A percentile compares a stretch with the other conserved stretches of the same genome.
Conservation (phyloP, 2,888 invertebrate genomes). For the Chydorus sphaericus region DNA sequence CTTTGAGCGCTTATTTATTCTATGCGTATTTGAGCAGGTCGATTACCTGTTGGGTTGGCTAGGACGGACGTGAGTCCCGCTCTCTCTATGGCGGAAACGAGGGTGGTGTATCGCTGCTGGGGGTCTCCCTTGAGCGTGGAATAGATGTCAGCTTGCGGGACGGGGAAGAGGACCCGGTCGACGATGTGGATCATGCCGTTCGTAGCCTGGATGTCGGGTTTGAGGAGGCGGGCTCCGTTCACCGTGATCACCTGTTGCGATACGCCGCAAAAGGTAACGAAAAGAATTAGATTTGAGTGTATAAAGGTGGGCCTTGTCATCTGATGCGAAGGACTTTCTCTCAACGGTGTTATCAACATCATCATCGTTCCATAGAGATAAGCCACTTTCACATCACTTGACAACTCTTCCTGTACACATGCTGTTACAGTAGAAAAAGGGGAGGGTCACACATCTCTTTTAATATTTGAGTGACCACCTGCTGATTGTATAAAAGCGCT, state of each 20-base stretch:
- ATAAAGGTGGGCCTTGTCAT: background rate
- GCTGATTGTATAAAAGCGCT: background rate
- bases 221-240: slow-evolving; percentile 66
- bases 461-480: background rate
- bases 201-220: slow-evolving; percentile 60
- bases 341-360: background rate
- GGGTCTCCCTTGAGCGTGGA: slow-evolving; percentile 73
- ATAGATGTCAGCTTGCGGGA: slow-evolving; percentile 70
- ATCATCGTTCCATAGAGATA: background rate
- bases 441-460: background rate
- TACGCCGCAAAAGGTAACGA: background rate
- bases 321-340: slow-evolving; percentile 6
- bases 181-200: slow-evolving; percentile 73
- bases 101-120: slow-evolving; percentile 61
- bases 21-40: no score
- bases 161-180: slow-evolving; percentile 75
- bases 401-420: background rate
- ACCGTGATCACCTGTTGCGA: slow-evolving; percentile 53
- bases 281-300: background rate
- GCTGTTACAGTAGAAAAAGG: background rate
- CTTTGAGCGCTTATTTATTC: no score
- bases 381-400: background rate
- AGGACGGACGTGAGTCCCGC: slow-evolving; percentile 63
- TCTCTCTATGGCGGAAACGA: slow-evolving; percentile 56
- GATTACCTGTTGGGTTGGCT: slow-evolving; percentile 26